These are phyloP conservation scores for Gymnoscopelus microlampas DNA, from an alignment of 2,797 vertebrate genomes.

Conservation along the genomic window DNA sequence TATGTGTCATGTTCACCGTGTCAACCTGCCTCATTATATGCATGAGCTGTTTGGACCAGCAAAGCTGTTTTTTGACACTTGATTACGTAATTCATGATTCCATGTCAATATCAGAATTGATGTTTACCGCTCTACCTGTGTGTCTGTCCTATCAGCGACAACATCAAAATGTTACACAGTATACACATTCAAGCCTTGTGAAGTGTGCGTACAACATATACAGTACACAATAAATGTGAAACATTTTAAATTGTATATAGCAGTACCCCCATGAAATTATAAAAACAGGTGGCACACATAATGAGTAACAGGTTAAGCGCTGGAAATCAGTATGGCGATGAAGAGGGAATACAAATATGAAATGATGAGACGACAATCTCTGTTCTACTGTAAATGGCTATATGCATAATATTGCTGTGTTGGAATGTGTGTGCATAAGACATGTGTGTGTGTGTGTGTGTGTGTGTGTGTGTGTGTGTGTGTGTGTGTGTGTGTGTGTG, in stretches of 20 bases:
- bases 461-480: slow-evolving; percentile 42
- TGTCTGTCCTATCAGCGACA: slow-evolving; percentile 61
- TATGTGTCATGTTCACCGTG: slow-evolving; percentile 46
- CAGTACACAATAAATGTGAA: slow-evolving; percentile 53
- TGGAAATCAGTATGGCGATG: slow-evolving; percentile 44
- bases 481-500: slow-evolving; percentile 35
- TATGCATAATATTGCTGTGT: slow-evolving; percentile 77
- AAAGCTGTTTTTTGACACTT: slow-evolving; percentile 63
- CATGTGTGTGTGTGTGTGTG: slow-evolving; percentile 50
- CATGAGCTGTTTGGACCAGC: slow-evolving; percentile 76
- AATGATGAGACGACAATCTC: slow-evolving; percentile 83
- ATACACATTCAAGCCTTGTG: slow-evolving; percentile 64
- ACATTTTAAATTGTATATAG: slow-evolving; percentile 74
- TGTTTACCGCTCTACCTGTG: slow-evolving; percentile 67
- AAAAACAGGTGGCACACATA: slow-evolving; percentile 38
- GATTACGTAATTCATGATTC: slow-evolving; percentile 61
- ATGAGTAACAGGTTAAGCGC: slow-evolving; percentile 37
- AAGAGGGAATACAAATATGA: slow-evolving; percentile 56
- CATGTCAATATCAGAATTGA: slow-evolving; percentile 63
- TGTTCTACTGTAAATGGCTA: slow-evolving; percentile 77
- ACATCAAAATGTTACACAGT: slow-evolving; percentile 61
- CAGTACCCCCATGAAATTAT: slow-evolving; percentile 59
- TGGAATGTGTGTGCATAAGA: slow-evolving; percentile 62
- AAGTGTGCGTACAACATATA: slow-evolving; percentile 54
- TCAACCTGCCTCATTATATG: slow-evolving; percentile 68